These are phyloP conservation scores for Meloidogyne hapla DNA, from an alignment of 1,140 invertebrate species.

Conservation along the genomic window DNA sequence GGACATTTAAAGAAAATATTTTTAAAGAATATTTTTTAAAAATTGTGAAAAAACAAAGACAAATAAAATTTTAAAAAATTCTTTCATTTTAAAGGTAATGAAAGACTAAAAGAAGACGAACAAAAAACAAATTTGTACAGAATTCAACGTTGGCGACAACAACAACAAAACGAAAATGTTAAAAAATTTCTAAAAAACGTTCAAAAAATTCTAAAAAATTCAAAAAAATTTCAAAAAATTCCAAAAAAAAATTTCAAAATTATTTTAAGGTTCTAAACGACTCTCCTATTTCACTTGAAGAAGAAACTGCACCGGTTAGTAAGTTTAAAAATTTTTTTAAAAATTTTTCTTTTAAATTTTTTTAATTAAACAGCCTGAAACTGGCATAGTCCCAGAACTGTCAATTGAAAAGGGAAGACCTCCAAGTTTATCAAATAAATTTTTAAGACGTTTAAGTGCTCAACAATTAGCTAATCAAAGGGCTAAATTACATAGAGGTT, in stretches of 20 bases:
- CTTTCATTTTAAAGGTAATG: not conserved
- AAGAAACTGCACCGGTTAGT: constrained; percentile 20
- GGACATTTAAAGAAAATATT: too few relatives aligned
- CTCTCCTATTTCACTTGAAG: not conserved
- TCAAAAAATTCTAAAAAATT: not conserved
- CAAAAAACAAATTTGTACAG: not conserved
- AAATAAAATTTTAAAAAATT: too few relatives aligned
- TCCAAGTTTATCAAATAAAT: constrained; percentile 17
- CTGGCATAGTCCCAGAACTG: constrained; percentile 12
- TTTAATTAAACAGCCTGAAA: not conserved
- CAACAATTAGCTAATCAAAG: constrained; percentile 19
- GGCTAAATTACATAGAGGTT: constrained; percentile 25
- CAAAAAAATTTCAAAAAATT: not conserved
- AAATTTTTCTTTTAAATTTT: too few relatives aligned
- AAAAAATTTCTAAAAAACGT: too few relatives aligned
- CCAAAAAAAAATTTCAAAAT: not conserved
- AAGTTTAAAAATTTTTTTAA: not conserved
- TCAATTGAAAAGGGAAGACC: constrained; percentile 19
- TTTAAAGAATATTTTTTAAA: too few relatives aligned
- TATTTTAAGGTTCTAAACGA: not conserved
- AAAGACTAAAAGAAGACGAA: not conserved
- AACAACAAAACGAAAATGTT: not conserved
- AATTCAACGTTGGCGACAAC: not conserved
- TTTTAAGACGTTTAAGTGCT: constrained; percentile 25
- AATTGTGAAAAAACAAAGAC: too few relatives aligned